Percentiles rank a stretch among this genome's conserved stretches.
Evolutionary conservation across 2,113 vertebrate genomes (phyloP).

Genomic region (Dromiciops gliroides): DNA sequence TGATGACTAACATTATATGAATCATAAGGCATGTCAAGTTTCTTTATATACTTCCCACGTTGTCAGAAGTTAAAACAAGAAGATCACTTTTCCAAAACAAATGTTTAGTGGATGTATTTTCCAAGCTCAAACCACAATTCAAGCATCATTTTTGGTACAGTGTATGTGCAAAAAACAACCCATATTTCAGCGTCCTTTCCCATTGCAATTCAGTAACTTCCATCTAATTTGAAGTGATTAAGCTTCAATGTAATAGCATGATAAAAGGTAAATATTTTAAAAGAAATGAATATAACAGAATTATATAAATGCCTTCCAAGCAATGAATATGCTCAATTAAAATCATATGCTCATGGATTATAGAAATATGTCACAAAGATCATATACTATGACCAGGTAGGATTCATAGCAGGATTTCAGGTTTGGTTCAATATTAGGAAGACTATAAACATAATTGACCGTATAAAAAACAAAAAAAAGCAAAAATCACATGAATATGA

Average conservation of each 20-base stretch:
- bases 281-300: not conserved
- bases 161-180: not conserved
- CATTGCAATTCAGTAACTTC: not conserved
- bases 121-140: not conserved
- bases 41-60: not conserved
- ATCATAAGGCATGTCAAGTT: not conserved
- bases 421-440: no score
- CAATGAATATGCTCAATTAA: not conserved
- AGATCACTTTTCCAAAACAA: not conserved
- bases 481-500: no score
- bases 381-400: no score
- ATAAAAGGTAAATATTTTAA: not conserved
- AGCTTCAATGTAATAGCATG: not conserved
- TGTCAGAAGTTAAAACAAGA: not conserved
- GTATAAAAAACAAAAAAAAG: no score
- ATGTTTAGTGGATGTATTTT: not conserved
- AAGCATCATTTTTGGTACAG: not conserved
- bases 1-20: not conserved
- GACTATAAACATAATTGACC: no score
- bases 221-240: not conserved
- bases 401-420: no score
- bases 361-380: no score
- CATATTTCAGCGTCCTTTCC: not conserved
- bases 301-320: not conserved
- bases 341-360: not conserved